Evolutionary conservation across 2,888 invertebrate species (phyloP).

Genomic region (Pheosia gnoma): DNA sequence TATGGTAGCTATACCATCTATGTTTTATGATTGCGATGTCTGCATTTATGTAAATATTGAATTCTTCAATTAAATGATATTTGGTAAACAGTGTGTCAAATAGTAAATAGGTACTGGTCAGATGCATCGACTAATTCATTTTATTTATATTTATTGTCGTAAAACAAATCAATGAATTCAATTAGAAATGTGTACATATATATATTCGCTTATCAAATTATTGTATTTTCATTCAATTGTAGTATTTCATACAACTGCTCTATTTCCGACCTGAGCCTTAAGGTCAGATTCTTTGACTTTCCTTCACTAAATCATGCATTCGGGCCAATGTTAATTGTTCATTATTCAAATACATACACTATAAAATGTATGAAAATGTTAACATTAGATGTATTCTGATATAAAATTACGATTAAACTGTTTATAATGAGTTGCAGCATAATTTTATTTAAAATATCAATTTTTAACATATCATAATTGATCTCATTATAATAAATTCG

Average conservation of each 20-base stretch:
- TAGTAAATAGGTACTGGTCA: no score
- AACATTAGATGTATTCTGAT: background rate
- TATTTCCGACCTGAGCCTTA: background rate
- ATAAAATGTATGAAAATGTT: background rate
- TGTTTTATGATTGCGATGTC: no score
- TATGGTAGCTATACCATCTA: no score
- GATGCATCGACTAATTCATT: no score
- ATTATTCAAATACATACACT: background rate
- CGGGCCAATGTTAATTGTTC: slow-evolving; percentile 20
- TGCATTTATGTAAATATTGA: no score
- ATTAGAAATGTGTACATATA: no score
- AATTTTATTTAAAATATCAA: background rate
- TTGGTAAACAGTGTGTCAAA: no score
- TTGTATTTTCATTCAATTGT: no score
- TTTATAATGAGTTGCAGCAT: background rate
- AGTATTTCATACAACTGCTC: background rate
- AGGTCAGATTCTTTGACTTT: slow-evolving; percentile 2
- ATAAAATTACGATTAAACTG: background rate
- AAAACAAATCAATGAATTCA: no score
- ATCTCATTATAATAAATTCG: background rate
- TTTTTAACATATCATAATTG: background rate
- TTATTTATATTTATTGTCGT: no score
- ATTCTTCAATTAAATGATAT: no score
- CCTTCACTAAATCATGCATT: slow-evolving; percentile 7
- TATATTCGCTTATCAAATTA: no score